Percentiles rank a stretch among this genome's conserved stretches.
phyloP scores from a whole-genome alignment of 2,797 vertebrate species.

The Champsocephalus gunnari region DNA sequence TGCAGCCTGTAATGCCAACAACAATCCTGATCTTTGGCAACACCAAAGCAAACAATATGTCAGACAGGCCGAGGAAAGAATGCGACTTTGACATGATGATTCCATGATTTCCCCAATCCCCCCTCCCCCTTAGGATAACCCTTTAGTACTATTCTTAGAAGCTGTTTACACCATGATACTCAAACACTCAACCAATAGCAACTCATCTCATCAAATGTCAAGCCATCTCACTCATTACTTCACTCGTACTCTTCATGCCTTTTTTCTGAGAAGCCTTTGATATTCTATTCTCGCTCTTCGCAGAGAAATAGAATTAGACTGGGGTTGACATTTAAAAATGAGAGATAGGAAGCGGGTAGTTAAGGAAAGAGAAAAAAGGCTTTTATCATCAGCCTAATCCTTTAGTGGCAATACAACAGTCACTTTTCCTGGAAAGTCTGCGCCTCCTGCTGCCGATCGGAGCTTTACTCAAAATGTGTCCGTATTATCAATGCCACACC shows the following conservation, averaged over 20 bases:
- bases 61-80: neutral
- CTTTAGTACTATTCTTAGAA: slow-evolving; percentile 38
- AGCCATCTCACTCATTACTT: slow-evolving; percentile 22
- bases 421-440: slow-evolving; percentile 39
- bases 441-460: neutral
- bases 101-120: slow-evolving; percentile 37
- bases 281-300: slow-evolving; percentile 21
- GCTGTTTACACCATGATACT: slow-evolving; percentile 17
- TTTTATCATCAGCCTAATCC: slow-evolving; percentile 45
- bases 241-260: neutral
- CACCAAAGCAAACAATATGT: neutral
- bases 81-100: slow-evolving; percentile 33
- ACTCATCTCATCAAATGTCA: slow-evolving; percentile 36
- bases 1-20: neutral
- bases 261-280: slow-evolving; percentile 25
- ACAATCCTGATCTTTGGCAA: neutral
- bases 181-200: slow-evolving; percentile 38
- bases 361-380: slow-evolving; percentile 37
- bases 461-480: slow-evolving; percentile 27
- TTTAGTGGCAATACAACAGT: slow-evolving; percentile 27
- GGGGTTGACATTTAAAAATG: slow-evolving; percentile 49
- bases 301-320: slow-evolving; percentile 44
- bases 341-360: slow-evolving; percentile 21
- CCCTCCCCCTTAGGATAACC: slow-evolving; percentile 25
- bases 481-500: neutral